Base-by-base conservation (phyloP, 2,797 vertebrate genomes). In the Peromyscus eremicus region DNA sequence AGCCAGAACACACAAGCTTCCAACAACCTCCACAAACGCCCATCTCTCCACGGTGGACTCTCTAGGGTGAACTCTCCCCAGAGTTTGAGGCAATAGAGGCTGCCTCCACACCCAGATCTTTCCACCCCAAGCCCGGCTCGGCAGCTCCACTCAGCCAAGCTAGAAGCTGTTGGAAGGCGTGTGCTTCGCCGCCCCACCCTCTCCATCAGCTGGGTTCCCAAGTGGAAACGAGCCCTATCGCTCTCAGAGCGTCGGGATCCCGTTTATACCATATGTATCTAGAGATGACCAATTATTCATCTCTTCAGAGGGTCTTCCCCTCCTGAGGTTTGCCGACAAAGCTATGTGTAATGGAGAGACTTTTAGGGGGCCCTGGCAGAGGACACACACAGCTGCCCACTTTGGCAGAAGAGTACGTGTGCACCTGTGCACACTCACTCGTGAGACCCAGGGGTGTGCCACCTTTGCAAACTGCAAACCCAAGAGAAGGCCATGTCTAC, bases 231-330 rank as follows among this genome's bases (percentile, higher is more conserved):
- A 9, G 81, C 32, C 43, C 17, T 34, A 57, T 34, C 14, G 27
- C 34, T 62, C 29, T 75, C 49, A 57, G 6, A 25, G 60, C 70
- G 75, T 85, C 80, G 2, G 25, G 52, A 19, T 7, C 62, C 76
- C 85, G 85, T 64, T 87, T 95, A 87, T 4, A 73, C 68, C 68
- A 32, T 2, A 3, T 95, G 95, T 19, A 1, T 84, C 92, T 70
- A 84, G 75, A 82, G 55, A 0, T 68, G 57, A 95, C 92, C 94
- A 76, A 92, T 93, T 95, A 96, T 96, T 96, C 92, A 96, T 94
- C 66, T 95, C 95, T 94, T 92, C 75, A 94, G 91, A 92, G 70
- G 87, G 68, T 46, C 75, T 91, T 92, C 64, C 29, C 64, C 93
- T 94, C 37, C 55, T 32, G 91, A 85, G 94, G 86, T 80, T 84